Evolutionary conservation across 1,140 invertebrate genomes (phyloP), one percentile per base, ranked within the genome.

Genomic region (Drosophila busckii): DNA sequence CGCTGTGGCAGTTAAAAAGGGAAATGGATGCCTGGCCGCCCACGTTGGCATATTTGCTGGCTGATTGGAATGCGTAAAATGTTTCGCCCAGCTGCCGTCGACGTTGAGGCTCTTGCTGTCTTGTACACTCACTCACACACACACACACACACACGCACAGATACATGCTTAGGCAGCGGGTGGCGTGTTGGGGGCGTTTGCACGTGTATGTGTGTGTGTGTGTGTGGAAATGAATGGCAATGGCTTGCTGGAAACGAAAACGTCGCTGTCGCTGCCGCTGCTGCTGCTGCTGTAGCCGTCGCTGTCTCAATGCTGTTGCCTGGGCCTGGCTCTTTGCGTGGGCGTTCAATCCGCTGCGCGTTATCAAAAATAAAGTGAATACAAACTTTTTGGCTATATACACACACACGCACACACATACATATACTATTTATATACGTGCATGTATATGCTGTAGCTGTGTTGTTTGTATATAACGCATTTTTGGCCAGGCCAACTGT

Each of bases 11-110:
- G 48, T 53, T 40, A 19, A 46, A 55, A 61, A 46, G 58, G 50
- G 41, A 61, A 61, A 45, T 63, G 31, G 25, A 46, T 48, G 34
- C n/a, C n/a, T n/a, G 42, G 42, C 64, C 73, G 68, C 73, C 73
- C 63, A 78, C 73, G 59, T 62, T 62, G 59, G 42, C 44, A 67
- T 45, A 44, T 40, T 52, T 58, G 52, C 10, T 69, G 68, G 73
- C 59, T 68, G 73, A 80, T 80, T 80, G 73, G 73, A 82, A 80
- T 80, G 73, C 73, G 73, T 80, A 80, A 80, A 80, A 80, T 54
- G 63, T 53, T 67, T 62, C 35, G 32, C 25, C 22, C 31, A 15
- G 38, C 31, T 17, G 32, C n/a, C 48, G 16, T 12, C 8, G 48
- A 23, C n/a, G 9, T 23, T 20, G n/a, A n/a, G n/a, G 13, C 19